Evolutionary conservation across 2,888 invertebrate species (phyloP).

Genomic region (Coleophora deauratella): DNA sequence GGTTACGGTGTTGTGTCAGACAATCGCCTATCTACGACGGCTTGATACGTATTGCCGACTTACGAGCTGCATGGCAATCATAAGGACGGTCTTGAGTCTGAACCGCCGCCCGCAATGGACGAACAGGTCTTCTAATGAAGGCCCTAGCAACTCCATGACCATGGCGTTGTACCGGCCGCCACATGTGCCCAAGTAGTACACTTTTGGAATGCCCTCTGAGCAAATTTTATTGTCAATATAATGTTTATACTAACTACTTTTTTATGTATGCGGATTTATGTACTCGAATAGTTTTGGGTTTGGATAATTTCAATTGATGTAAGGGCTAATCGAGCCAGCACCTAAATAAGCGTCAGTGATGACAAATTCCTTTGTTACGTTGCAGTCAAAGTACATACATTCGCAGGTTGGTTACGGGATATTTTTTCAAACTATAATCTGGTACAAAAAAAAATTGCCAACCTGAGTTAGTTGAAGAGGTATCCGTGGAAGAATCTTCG

Average conservation of each 20-base stretch:
- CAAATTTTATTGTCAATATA: constrained; percentile 33
- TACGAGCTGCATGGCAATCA: constrained; percentile 98
- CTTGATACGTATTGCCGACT: constrained; percentile 48
- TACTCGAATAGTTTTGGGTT: too few species aligned
- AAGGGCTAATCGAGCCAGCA: too few species aligned
- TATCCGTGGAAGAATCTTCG: too few species aligned
- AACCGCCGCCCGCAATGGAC: constrained; percentile 99
- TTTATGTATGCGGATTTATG: background rate
- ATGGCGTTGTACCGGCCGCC: constrained; percentile 99
- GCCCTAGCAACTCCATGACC: constrained; percentile 99
- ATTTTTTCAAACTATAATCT: too few species aligned
- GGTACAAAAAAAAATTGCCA: too few species aligned
- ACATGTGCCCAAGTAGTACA: constrained; percentile 99
- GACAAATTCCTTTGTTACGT: too few species aligned
- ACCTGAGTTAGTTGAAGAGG: too few species aligned
- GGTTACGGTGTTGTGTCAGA: constrained; percentile 57
- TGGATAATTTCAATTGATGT: too few species aligned
- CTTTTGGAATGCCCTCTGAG: constrained; percentile 98
- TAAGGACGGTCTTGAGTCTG: constrained; percentile 96
- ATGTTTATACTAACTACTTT: constrained; percentile 7
- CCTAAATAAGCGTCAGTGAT: too few species aligned
- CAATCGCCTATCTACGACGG: constrained; percentile 33
- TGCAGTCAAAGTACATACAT: too few species aligned
- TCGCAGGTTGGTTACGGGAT: too few species aligned
- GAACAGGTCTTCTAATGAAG: constrained; percentile 99